phyloP scores from a whole-genome alignment of 2,797 vertebrate species.

The Coendou prehensilis region DNA sequence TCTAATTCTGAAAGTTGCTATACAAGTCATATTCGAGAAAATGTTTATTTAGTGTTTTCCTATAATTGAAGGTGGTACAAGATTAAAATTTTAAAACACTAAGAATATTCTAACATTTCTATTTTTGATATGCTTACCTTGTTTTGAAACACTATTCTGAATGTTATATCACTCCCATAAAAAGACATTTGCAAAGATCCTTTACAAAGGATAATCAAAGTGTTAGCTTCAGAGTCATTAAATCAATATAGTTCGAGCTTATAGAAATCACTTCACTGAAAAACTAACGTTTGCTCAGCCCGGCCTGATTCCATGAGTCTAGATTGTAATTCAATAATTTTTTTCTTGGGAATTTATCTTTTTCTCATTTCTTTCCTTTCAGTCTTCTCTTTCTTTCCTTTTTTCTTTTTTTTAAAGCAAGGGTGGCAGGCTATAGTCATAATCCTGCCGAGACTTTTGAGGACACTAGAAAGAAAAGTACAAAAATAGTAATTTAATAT shows the following conservation, averaged over 20 bases:
- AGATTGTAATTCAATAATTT: slow-evolving; percentile 45
- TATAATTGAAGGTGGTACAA: slow-evolving; percentile 22
- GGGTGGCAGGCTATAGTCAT: slow-evolving; percentile 63
- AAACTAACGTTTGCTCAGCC: slow-evolving; percentile 83
- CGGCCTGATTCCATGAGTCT: slow-evolving; percentile 17
- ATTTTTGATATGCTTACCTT: slow-evolving; percentile 44
- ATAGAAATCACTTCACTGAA: slow-evolving; percentile 80
- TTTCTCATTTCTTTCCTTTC: not conserved
- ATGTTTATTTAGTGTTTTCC: slow-evolving; percentile 25
- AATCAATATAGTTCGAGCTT: slow-evolving; percentile 78
- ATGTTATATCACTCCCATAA: not conserved
- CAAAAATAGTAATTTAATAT: slow-evolving; percentile 72
- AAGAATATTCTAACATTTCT: slow-evolving; percentile 21
- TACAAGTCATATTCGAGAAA: slow-evolving; percentile 14
- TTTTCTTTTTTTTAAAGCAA: slow-evolving; percentile 57
- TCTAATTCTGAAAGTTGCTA: slow-evolving; percentile 1
- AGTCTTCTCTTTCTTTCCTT: not conserved
- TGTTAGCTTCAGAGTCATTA: slow-evolving; percentile 67
- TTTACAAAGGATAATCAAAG: slow-evolving; percentile 72
- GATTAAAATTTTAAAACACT: slow-evolving; percentile 52
- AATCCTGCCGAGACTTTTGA: slow-evolving; percentile 77
- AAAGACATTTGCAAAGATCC: slow-evolving; percentile 45
- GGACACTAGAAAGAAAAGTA: slow-evolving; percentile 75
- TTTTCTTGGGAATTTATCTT: slow-evolving; percentile 33
- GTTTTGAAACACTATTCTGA: slow-evolving; percentile 42